phyloP scores from a whole-genome alignment of 1,140 invertebrate species.

The Pogonomyrmex californicus region DNA sequence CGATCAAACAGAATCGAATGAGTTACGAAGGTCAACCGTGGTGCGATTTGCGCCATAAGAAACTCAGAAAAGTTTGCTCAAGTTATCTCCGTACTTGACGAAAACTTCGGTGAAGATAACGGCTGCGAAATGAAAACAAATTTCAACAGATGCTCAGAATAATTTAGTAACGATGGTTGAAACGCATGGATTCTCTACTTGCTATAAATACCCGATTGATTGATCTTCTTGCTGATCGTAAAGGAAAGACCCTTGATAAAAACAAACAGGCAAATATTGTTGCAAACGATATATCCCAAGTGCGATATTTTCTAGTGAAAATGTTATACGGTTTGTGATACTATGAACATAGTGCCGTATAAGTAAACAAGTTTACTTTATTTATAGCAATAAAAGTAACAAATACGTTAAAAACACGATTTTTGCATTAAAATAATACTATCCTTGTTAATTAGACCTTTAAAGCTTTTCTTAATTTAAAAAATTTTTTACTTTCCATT shows the following conservation, averaged over 20 bases:
- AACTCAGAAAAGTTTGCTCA: slow-evolving; percentile 49
- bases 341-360: not conserved
- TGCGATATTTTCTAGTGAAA: not conserved
- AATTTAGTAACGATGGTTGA: not conserved
- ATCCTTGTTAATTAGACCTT: not conserved
- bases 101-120: slow-evolving; percentile 52
- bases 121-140: slow-evolving; percentile 28
- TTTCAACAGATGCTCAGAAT: slow-evolving; percentile 5
- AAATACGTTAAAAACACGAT: not conserved
- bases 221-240: not conserved
- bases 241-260: not conserved
- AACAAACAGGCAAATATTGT: not conserved
- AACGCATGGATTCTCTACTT: not conserved
- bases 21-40: slow-evolving; percentile 40
- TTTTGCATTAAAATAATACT: slow-evolving; percentile 4
- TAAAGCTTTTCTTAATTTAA: not conserved
- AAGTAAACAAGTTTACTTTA: slow-evolving; percentile 5
- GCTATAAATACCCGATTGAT: slow-evolving; percentile 13
- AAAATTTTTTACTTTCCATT: too few relatives aligned
- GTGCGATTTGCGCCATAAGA: not conserved
- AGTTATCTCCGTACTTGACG: slow-evolving; percentile 43
- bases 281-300: not conserved
- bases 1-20: slow-evolving; percentile 39
- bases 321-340: not conserved
- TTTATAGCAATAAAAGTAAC: not conserved